Conservation (phyloP, 2,797 vertebrate species). For the Pampus argenteus region DNA sequence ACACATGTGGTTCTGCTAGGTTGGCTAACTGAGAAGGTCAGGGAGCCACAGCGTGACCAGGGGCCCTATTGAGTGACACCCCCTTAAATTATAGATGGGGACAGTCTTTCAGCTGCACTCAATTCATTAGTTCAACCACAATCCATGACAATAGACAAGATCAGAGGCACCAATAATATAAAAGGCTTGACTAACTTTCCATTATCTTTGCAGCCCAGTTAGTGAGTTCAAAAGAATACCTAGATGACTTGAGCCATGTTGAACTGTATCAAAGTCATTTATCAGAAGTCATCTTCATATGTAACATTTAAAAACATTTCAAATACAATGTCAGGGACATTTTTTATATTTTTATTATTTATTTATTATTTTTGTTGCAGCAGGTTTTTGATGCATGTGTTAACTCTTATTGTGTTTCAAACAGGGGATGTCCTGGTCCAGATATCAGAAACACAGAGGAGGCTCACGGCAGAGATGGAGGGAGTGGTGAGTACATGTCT, state of each 20-base stretch:
- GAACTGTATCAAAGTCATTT: constrained; percentile 7
- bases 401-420: constrained; percentile 15
- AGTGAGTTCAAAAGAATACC: neutral
- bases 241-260: constrained; percentile 13
- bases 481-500: constrained; percentile 88
- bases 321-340: neutral
- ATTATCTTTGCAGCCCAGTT: constrained; percentile 6
- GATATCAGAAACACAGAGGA: constrained; percentile 92
- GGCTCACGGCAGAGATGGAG: constrained; percentile 93
- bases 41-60: constrained; percentile 62
- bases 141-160: constrained; percentile 40
- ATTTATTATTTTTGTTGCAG: too few species aligned
- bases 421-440: constrained; percentile 95
- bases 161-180: constrained; percentile 17
- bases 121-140: constrained; percentile 66
- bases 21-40: constrained; percentile 62
- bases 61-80: constrained; percentile 61
- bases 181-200: constrained; percentile 47
- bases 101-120: constrained; percentile 65
- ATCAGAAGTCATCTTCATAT: too few species aligned
- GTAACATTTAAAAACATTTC: neutral
- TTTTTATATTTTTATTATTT: too few species aligned
- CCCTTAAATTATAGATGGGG: constrained; percentile 75
- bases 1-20: constrained; percentile 21
- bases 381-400: neutral